Evolutionary conservation across 2,797 vertebrate species (phyloP).

Genomic region (Potorous gilbertii): DNA sequence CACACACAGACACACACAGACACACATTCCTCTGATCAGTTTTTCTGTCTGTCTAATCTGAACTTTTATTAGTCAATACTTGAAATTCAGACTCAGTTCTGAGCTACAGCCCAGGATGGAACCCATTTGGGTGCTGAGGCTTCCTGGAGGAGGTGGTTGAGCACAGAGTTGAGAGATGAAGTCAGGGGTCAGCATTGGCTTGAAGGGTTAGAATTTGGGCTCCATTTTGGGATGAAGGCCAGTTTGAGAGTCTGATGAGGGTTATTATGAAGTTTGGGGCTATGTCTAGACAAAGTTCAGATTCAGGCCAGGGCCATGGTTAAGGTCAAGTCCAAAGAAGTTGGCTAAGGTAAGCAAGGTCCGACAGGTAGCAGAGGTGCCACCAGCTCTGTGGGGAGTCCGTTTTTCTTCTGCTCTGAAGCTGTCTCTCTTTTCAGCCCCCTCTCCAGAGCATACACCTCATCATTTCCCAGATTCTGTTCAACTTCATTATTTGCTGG

Average conservation of each 20-base stretch:
- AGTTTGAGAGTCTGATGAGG: neutral
- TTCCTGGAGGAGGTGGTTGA: neutral
- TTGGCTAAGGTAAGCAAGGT: neutral
- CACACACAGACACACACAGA: neutral
- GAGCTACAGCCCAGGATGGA: neutral
- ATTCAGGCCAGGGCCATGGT: neutral
- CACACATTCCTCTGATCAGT: neutral
- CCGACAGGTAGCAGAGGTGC: neutral
- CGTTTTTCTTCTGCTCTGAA: neutral
- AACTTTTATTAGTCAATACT: neutral
- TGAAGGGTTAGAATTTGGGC: neutral
- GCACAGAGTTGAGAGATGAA: neutral
- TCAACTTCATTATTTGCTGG: conserved; percentile 1
- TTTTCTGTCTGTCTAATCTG: neutral
- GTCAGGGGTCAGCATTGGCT: neutral
- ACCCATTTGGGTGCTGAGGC: neutral
- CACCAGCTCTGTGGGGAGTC: neutral
- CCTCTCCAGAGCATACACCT: neutral
- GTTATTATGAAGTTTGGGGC: neutral
- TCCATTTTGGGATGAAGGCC: neutral
- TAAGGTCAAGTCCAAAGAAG: neutral
- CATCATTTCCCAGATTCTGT: neutral
- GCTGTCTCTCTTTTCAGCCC: neutral
- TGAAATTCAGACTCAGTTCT: neutral
- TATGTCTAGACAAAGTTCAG: neutral